Base-by-base conservation (phyloP, 2,888 invertebrate genomes). In the Pammene aurita region DNA sequence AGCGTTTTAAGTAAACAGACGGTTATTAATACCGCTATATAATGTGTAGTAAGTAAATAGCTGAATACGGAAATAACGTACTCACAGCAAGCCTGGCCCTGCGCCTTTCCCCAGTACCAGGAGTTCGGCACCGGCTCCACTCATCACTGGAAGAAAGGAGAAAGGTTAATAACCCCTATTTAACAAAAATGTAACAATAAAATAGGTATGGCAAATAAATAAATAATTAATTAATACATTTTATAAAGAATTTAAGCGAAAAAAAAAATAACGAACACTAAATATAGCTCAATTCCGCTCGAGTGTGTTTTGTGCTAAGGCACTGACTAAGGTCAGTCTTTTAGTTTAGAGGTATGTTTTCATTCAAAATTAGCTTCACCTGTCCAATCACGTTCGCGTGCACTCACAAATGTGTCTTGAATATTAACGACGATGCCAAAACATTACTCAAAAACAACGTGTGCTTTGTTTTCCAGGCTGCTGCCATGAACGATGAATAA, bases 71-170 rank as follows among this genome's bases (percentile, higher is more conserved):
- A 57, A 54, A 16, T 34, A 34, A 42, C 73, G 76, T 84, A 91
- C 92, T 92, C 72, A 92, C 92, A 92, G 81, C 68, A 92, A 77
- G 14, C 84, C 89, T 10, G 90, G 88, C n/a, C 92, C 92, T 66
- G 87, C 80, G 72, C 90, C 87, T 73, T 86, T 88, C 41, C 85
- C 84, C 48, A 92, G 80, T 10, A 92, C 91, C 71, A 86, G 77
- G 26, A 92, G 79, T 70, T 92, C 87, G 16, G 92, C 82, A 1
- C 92, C 92, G 1, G 92, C 92, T 10, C 92, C 92, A 72, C 92
- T 92, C 88, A 92, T 88, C 72, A 92, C 92, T 92, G 85, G 7
- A 73, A 77, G 63, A 56, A 44, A 71, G 76, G 75, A 72, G 72
- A 68, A 75, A 13, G 9, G n/a, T 52, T 18, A 52, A 42, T 14